Evolutionary conservation across 1,140 invertebrate species (phyloP).

Genomic region (Mamestra configurata): DNA sequence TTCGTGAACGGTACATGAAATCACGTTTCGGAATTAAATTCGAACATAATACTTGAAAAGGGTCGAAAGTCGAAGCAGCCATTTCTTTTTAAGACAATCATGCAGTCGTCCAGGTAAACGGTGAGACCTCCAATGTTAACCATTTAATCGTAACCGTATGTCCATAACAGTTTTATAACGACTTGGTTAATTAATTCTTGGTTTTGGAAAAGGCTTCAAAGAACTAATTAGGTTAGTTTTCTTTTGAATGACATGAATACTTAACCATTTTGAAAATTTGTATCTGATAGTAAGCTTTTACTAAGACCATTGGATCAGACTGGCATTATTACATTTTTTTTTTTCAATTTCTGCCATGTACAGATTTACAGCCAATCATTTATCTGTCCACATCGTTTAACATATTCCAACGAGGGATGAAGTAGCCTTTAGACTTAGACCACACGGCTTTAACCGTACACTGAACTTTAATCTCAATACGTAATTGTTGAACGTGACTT

Average conservation of each 20-base stretch:
- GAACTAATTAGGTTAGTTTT: neutral
- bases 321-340: too few species aligned
- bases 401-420: neutral
- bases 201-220: neutral
- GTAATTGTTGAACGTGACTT: constrained; percentile 45
- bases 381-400: too few species aligned
- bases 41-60: constrained; percentile 51
- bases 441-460: constrained; percentile 19
- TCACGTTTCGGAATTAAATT: constrained; percentile 58
- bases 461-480: constrained; percentile 40
- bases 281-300: too few species aligned
- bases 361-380: too few species aligned
- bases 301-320: too few species aligned
- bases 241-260: neutral
- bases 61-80: constrained; percentile 40
- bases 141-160: constrained; percentile 11
- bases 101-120: neutral
- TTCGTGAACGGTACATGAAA: constrained; percentile 53
- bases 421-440: constrained; percentile 5
- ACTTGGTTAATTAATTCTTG: neutral
- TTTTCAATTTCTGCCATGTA: too few species aligned
- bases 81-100: constrained; percentile 36
- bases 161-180: neutral
- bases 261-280: neutral
- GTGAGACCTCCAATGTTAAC: constrained; percentile 11